A percentile compares a stretch with the other conserved stretches of the same genome.
Conservation (phyloP, 2,113 vertebrate genomes). For the Pachypanchax playfairii region DNA sequence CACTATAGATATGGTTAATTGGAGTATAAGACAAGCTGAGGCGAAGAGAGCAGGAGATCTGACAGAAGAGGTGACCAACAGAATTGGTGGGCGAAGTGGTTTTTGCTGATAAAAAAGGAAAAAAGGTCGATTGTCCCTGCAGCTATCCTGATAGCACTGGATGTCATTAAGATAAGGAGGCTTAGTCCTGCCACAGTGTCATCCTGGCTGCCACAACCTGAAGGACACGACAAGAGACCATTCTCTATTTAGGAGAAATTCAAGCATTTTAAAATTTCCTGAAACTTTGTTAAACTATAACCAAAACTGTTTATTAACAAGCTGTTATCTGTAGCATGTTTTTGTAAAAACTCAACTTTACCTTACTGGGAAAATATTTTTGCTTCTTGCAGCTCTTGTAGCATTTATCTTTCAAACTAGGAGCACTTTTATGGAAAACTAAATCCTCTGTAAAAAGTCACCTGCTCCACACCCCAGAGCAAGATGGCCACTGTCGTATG, state of each 20-base stretch:
- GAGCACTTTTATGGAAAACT: too few species aligned
- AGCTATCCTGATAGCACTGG: conserved; percentile 61
- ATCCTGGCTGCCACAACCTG: conserved; percentile 25
- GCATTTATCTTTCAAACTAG: too few species aligned
- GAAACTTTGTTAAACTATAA: not conserved
- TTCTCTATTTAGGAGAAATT: too few species aligned
- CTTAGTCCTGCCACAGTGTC: conserved; percentile 65
- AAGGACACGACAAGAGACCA: too few species aligned
- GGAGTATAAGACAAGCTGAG: conserved; percentile 19
- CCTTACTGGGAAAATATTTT: too few species aligned
- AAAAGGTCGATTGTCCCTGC: conserved; percentile 71
- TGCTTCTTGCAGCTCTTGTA: too few species aligned
- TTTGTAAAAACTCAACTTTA: too few species aligned
- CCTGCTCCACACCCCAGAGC: too few species aligned
- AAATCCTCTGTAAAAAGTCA: too few species aligned
- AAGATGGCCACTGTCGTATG: too few species aligned
- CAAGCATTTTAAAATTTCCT: not conserved
- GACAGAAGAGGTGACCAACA: conserved; percentile 33
- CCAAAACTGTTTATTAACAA: not conserved
- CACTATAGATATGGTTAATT: conserved; percentile 13
- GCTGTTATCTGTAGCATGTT: too few species aligned
- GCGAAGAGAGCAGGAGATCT: conserved; percentile 9
- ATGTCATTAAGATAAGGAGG: conserved; percentile 82
- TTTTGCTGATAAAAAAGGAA: conserved; percentile 67
- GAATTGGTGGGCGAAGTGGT: conserved; percentile 49